These are phyloP conservation scores for Pseudotriccus pelzelni DNA, from an alignment of 2,797 vertebrate genomes.

Conservation along the genomic window DNA sequence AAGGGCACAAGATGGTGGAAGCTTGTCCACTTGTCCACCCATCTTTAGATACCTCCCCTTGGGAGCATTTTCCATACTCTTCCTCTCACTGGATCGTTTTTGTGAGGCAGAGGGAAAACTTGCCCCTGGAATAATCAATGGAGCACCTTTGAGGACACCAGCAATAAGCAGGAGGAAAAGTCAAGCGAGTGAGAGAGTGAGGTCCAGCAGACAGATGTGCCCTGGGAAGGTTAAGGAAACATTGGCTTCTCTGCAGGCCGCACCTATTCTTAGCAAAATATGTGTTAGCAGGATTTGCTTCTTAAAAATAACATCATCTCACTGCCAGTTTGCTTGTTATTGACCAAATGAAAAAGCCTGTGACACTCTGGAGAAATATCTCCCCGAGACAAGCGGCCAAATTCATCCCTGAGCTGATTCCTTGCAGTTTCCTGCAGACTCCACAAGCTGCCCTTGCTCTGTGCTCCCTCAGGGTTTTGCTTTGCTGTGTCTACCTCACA, in stretches of 20 bases:
- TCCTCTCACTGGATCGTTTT: background rate
- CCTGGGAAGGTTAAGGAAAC: conserved; percentile 22
- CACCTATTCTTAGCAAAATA: conserved; percentile 52
- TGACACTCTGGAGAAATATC: background rate
- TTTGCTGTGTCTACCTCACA: background rate
- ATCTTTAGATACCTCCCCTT: background rate
- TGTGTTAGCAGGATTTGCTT: background rate
- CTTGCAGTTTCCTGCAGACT: background rate
- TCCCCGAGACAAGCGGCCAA: background rate
- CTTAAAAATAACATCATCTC: conserved; percentile 27
- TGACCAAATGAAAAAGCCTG: background rate
- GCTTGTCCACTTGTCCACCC: background rate
- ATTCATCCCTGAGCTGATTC: background rate
- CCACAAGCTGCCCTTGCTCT: background rate
- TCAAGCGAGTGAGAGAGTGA: background rate
- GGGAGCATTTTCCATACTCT: background rate
- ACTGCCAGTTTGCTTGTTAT: background rate
- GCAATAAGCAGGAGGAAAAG: background rate
- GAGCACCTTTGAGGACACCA: background rate
- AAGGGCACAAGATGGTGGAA: background rate
- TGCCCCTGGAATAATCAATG: background rate
- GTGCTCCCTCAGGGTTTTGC: background rate
- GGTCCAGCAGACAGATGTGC: background rate
- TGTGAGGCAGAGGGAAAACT: background rate
- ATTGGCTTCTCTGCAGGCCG: background rate